Conservation (phyloP, 2,797 vertebrate species). For the Enteromius anoplus region DNA sequence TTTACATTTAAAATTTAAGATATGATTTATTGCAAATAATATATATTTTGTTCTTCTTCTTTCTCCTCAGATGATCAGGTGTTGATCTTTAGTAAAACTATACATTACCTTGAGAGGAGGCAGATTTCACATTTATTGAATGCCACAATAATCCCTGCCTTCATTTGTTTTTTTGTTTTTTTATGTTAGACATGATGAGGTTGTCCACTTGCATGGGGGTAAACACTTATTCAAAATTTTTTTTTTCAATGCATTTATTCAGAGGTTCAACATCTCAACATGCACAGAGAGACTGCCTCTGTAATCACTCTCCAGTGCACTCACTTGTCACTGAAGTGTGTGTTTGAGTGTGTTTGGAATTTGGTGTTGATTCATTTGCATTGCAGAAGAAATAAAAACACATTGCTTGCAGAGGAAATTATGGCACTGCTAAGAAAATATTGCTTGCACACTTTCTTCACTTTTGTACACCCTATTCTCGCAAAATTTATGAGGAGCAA, state of each 20-base stretch:
- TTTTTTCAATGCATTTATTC: conserved; percentile 6
- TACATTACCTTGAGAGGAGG: background rate
- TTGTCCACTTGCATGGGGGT: background rate
- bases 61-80: background rate
- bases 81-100: background rate
- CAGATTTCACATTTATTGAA: background rate
- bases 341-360: background rate
- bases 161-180: background rate
- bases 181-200: background rate
- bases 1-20: background rate
- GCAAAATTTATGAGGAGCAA: background rate
- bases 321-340: conserved; percentile 18
- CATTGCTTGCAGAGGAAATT: background rate
- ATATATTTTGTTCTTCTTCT: too few relatives aligned
- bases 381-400: background rate
- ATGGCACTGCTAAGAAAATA: conserved; percentile 5
- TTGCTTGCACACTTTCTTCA: background rate
- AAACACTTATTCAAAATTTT: background rate
- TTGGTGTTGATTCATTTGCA: conserved; percentile 27
- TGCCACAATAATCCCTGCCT: background rate
- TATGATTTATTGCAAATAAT: background rate
- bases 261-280: background rate
- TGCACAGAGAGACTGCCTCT: background rate
- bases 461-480: background rate
- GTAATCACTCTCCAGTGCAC: conserved; percentile 25